Evolutionary conservation across 2,797 vertebrate species (phyloP), one percentile per base, ranked within the genome.

Genomic region (Linurgus olivaceus): DNA sequence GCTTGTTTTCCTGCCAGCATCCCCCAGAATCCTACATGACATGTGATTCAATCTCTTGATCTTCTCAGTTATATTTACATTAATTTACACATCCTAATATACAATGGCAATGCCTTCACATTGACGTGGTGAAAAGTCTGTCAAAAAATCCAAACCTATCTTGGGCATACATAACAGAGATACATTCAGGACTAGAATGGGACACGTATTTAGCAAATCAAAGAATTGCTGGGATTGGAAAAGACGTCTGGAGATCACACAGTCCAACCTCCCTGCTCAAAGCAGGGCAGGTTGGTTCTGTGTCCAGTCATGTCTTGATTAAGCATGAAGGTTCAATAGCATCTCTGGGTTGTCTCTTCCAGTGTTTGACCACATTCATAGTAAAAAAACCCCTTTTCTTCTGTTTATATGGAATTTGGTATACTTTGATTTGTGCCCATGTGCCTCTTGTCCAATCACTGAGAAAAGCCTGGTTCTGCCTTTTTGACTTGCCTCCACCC

Each of bases 11-110:
- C 61, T 92, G 77, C 90, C 74, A 94, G 80, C 73, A 81, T 67
- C 93, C 65, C 62, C 45, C 42, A 80, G 92, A 93, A 88, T 81
- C 52, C 93, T 94, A 72, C 40, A 79, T 76, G 87, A 88, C 82
- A 94, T 61, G 29, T 84, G 65, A 84, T 66, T 78, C 88, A 61
- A 88, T 82, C 66, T 94, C 83, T 88, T 90, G 76, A 96, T 96
- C 72, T 94, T 94, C 57, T 96, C 67, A 59, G 81, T 95, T 72
- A 58, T 29, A 78, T 91, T 90, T 96, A 68, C 57, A 76, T 47
- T 75, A 79, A 93, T 94, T 88, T 94, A 92, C 33, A 72, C n/a
- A 75, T 70, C 17, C 84, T 93, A 78, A 93, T 78, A 45, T 17
- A 38, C 55, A 91, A 66, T 10, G 20, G 66, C 62, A 92, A 86